Conservation (phyloP, 1,140 invertebrate genomes). For the Drosophila saltans region DNA sequence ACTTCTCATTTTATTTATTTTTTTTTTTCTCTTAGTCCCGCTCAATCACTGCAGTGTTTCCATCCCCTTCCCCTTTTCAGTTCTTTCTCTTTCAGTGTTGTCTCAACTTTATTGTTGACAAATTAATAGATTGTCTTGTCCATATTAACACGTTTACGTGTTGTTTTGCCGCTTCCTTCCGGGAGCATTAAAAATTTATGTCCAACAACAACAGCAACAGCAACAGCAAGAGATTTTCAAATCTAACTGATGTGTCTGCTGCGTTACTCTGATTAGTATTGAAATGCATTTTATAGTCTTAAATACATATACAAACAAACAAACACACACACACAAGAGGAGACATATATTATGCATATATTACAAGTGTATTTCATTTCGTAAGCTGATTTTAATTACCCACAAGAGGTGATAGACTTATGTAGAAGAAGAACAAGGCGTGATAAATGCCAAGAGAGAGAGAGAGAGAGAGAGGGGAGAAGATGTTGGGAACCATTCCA, state of each 20-base stretch:
- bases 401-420: constrained; percentile 13
- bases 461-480: too few species aligned
- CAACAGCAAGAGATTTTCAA: constrained; percentile 12
- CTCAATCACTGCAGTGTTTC: constrained; percentile 46
- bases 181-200: constrained; percentile 72
- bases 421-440: too few species aligned
- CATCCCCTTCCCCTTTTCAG: not conserved
- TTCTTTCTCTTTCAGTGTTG: constrained; percentile 34
- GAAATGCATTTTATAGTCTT: constrained; percentile 62
- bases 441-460: too few species aligned
- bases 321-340: not conserved
- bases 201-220: constrained; percentile 26
- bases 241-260: constrained; percentile 27
- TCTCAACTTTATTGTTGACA: constrained; percentile 76
- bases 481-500: not conserved
- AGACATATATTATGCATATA: not conserved
- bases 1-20: not conserved
- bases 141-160: constrained; percentile 80
- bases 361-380: constrained; percentile 31
- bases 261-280: constrained; percentile 67
- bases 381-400: constrained; percentile 47
- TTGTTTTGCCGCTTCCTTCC: constrained; percentile 67
- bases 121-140: constrained; percentile 81
- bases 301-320: not conserved
- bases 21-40: constrained; percentile 10